phyloP scores from a whole-genome alignment of 1,140 invertebrate species.

The Lordiphosa stackelbergi region DNA sequence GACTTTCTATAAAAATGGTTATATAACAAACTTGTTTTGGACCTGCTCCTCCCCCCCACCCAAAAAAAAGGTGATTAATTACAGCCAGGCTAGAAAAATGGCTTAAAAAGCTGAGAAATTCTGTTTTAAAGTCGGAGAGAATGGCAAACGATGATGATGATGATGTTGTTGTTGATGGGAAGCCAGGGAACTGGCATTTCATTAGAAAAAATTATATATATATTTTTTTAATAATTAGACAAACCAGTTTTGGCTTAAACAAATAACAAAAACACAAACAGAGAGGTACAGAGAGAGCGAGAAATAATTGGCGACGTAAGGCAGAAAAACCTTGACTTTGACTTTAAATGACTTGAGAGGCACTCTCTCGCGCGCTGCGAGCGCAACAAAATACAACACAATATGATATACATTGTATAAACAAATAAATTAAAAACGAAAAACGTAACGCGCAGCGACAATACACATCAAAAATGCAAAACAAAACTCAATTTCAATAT shows the following conservation, averaged over 20 bases:
- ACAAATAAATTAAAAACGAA: constrained; percentile 61
- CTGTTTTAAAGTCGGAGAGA: constrained; percentile 10
- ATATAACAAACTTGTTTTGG: constrained; percentile 65
- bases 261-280: constrained; percentile 43
- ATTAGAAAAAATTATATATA: constrained; percentile 48
- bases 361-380: no score
- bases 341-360: constrained; percentile 73
- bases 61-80: constrained; percentile 62
- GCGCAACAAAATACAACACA: constrained; percentile 1
- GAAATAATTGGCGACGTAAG: constrained; percentile 73
- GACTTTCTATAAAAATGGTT: constrained; percentile 46
- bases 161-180: constrained; percentile 25
- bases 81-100: constrained; percentile 62
- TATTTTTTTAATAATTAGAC: constrained; percentile 62
- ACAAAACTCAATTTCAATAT: constrained; percentile 68
- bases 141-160: constrained; percentile 2
- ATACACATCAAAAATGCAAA: constrained; percentile 34
- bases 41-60: not conserved
- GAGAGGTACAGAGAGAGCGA: constrained; percentile 16
- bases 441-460: constrained; percentile 60
- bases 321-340: constrained; percentile 77
- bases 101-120: constrained; percentile 49
- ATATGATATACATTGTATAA: constrained; percentile 58
- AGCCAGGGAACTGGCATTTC: constrained; percentile 41
- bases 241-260: constrained; percentile 63